A percentile compares a stretch with the other conserved stretches of the same genome.
These are phyloP conservation scores for Eucera pruinosa DNA, from an alignment of 2,888 invertebrate species.

Conservation along the genomic window DNA sequence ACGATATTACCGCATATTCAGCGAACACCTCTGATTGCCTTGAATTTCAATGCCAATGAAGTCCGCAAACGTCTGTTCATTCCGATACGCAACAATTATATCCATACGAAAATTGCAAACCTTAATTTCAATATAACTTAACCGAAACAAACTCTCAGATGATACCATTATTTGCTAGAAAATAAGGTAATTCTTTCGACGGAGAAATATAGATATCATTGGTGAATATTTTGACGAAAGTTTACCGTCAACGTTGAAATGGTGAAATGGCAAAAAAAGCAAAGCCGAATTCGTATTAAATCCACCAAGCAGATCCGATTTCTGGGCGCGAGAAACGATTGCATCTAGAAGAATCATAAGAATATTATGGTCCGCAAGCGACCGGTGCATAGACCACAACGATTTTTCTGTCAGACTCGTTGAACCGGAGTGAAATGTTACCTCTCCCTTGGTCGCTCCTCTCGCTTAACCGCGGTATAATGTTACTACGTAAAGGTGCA, in stretches of 20 bases:
- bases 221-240: background rate
- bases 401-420: constrained; percentile 70
- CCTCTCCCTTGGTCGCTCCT: constrained; percentile 62
- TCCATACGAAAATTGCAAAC: background rate
- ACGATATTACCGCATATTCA: constrained; percentile 45
- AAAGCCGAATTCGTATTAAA: constrained; percentile 48
- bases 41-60: constrained; percentile 43
- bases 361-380: constrained; percentile 50
- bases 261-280: constrained; percentile 30
- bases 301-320: constrained; percentile 52
- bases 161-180: too few species aligned
- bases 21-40: constrained; percentile 12
- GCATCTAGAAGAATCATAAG: constrained; percentile 60
- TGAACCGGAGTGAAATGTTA: constrained; percentile 74
- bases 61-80: background rate
- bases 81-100: background rate
- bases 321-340: constrained; percentile 56
- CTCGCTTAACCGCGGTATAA: constrained; percentile 68
- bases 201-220: background rate
- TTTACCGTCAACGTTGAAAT: constrained; percentile 12
- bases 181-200: too few species aligned
- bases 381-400: constrained; percentile 69
- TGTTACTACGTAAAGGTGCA: constrained; percentile 65
- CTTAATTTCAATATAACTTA: background rate
- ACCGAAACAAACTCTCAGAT: background rate